Base-by-base conservation (phyloP, 2,888 invertebrate species). In the Erebia ligea region DNA sequence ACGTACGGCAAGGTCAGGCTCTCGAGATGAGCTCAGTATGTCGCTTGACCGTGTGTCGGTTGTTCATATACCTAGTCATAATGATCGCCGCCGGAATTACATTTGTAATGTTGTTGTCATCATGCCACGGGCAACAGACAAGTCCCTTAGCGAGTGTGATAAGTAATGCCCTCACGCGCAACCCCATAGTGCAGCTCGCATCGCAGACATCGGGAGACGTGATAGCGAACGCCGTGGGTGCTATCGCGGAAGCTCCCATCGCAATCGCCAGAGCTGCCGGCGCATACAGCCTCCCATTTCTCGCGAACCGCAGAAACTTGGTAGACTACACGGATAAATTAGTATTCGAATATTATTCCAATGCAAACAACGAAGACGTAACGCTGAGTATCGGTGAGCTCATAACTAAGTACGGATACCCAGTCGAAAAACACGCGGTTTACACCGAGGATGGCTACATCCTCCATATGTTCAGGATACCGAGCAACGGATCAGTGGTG, bases 401-500 rank as follows among this genome's bases (percentile, higher is more conserved):
- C 2, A 76, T 86, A 2, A 40, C 61, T 1, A 90, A 90, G 75
- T 89, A 90, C 69, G 86, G 86, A 34, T 82, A 83, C 72, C 75
- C 79, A 0, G 70, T 88, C 21, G 84, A 91, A 73, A 78, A 75
- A 13, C 83, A 89, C 62, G 72, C 77, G 6, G 85, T 87, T 0
- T 61, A 73, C 2, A 89, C 91, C 0, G 81, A 83, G 45, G 91
- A 91, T 58, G 87, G 87, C 11, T 89, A 88, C 66, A 67, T 84
- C 8, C 75, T 91, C 8, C 77, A 77, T 0, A 19, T 91, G 76
- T 83, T 84, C 68, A 80, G 91, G 54, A 89, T 90, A 58, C 87
- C 87, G 0, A 75, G 81, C 4, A 80, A 83, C 11, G 89, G 88
- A 0, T 75, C 86, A 1, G 77, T 79, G 0, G 84, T 89, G 2